Percentiles rank a stretch among this genome's conserved stretches.
Evolutionary conservation across 2,113 vertebrate genomes (phyloP).

Genomic region (Gadus macrocephalus): DNA sequence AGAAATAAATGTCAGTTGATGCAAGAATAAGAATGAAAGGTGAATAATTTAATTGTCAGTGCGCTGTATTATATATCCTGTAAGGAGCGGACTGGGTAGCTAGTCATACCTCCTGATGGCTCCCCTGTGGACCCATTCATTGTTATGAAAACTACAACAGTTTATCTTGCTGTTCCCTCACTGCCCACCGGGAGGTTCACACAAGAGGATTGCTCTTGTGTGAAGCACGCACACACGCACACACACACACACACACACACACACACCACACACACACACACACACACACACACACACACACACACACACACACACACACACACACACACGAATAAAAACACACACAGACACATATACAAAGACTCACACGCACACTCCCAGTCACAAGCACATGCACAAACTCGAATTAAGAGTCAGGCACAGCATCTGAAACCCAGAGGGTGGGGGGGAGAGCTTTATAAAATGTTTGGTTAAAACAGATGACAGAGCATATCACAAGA

Average conservation of each 20-base stretch:
- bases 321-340: background rate
- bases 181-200: no score
- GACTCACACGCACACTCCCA: slow-evolving; percentile 1
- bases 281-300: background rate
- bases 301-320: background rate
- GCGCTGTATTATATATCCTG: no score
- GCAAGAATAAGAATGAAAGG: no score
- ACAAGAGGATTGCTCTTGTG: no score
- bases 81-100: no score
- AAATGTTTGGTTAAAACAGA: background rate
- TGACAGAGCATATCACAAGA: background rate
- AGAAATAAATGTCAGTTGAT: no score
- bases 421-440: background rate
- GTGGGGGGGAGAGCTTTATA: background rate
- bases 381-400: background rate
- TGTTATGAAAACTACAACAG: no score
- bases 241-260: background rate
- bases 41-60: no score
- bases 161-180: no score
- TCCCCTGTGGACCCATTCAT: no score
- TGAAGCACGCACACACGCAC: background rate
- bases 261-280: background rate
- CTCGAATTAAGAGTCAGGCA: background rate
- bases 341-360: background rate
- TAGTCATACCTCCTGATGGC: no score